Evolutionary conservation across 2,113 vertebrate genomes (phyloP), one percentile per base, ranked within the genome.

Genomic region (Thalassarche chlororhynchos): DNA sequence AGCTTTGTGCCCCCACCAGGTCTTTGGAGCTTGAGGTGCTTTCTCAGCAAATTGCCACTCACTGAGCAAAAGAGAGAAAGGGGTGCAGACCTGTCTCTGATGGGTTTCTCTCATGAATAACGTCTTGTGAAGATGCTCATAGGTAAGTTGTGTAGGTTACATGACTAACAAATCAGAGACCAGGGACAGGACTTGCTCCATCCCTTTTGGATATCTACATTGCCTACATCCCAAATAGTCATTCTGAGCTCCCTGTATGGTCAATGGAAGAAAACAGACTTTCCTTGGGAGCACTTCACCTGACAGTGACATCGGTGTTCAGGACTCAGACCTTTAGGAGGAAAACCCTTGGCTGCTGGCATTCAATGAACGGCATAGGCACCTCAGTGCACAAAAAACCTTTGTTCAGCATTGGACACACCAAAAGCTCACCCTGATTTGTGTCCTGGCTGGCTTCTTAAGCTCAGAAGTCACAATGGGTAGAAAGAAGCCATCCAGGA

Each of bases 111-210:
- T 92, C 31, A 68, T 12, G 3, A 49, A 57, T 9, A 74, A 34
- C 3, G 3, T 40, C 62, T 32, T 68, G 6, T 75, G 60, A 85
- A 83, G 21, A 28, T 29, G 5, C 6, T 80, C 2, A 24, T 10
- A 49, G 25, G 18, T 11, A 20, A 65, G 24, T 24, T 70, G 9
- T 38, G 18, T 31, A 58, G 7, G 7, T 70, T 62, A 64, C 7
- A 26, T 0, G 2, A 60, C 15, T 54, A 49, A 54, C 32, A 76
- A 89, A 23, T 11, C 28, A 66, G 28, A 85, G 5, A 74, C 4
- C 1, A 2, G 21, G 8, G 10, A 40, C 15, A 66, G 52, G 52
- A 58, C 3, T 88, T 6, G 0, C 17, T 14, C 23, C 9, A 14
- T 69, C 7, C 13, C 3, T 61, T 92, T 72, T 52, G 23, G 4